phyloP scores from a whole-genome alignment of 2,888 invertebrate genomes.

The Cheilosia soror region DNA sequence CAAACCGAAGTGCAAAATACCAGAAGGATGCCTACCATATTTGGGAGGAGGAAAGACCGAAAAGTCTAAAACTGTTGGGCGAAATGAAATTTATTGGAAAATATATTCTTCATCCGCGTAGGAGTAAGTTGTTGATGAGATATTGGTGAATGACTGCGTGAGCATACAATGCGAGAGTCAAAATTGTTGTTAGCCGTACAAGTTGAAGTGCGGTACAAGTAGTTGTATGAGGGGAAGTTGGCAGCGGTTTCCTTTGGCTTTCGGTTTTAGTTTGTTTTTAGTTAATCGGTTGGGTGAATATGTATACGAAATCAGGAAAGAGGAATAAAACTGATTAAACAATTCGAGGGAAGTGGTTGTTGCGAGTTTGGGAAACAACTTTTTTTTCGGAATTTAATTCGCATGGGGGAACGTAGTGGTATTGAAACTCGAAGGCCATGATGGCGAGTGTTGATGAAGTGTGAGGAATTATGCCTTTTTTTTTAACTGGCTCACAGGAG shows the following conservation, averaged over 20 bases:
- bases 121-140: background rate
- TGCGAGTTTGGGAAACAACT: background rate
- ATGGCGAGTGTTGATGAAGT: background rate
- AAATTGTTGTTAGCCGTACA: constrained; percentile 59
- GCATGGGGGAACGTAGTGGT: background rate
- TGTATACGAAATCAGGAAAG: constrained; percentile 15
- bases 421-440: background rate
- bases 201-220: constrained; percentile 32
- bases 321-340: constrained; percentile 45
- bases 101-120: constrained; percentile 51
- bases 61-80: constrained; percentile 59
- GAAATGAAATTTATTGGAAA: constrained; percentile 72
- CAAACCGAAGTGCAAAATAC: constrained; percentile 51
- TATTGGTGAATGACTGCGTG: constrained; percentile 21
- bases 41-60: constrained; percentile 12
- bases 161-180: constrained; percentile 54
- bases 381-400: constrained; percentile 11
- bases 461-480: background rate
- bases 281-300: constrained; percentile 42
- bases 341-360: constrained; percentile 25
- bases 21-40: background rate
- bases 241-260: constrained; percentile 24
- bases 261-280: constrained; percentile 39
- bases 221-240: constrained; percentile 10
- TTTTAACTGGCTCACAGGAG: too few species aligned